phyloP scores from a whole-genome alignment of 2,113 vertebrate species.

The Nestor notabilis region DNA sequence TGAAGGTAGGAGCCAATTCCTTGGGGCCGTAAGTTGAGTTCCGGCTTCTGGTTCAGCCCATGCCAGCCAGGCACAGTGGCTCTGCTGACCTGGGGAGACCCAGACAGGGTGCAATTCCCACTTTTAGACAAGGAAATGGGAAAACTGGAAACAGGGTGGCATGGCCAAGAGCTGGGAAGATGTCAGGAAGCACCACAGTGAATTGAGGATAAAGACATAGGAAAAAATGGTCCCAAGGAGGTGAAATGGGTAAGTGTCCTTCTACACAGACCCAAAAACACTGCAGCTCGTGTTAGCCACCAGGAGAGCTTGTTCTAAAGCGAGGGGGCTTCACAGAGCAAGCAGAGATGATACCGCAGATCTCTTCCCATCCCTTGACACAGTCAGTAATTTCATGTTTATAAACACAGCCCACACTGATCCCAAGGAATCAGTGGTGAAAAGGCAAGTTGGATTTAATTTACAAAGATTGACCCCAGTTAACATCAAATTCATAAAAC shows the following conservation, averaged over 20 bases:
- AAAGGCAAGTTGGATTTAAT: not conserved
- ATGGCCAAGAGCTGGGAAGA: not conserved
- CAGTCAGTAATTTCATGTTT: not conserved
- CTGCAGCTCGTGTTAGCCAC: not conserved
- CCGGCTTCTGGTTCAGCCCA: not conserved
- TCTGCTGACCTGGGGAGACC: not conserved
- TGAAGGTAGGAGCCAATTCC: not conserved
- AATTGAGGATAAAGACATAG: not conserved
- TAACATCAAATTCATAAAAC: slow-evolving; percentile 32
- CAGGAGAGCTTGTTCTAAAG: not conserved
- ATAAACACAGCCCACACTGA: not conserved
- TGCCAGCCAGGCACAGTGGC: not conserved
- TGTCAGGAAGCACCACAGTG: not conserved
- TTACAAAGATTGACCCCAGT: not conserved
- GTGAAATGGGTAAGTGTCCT: not conserved
- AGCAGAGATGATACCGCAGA: not conserved
- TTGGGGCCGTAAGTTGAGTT: not conserved
- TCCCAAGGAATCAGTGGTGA: not conserved
- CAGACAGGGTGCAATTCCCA: not conserved
- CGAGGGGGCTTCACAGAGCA: not conserved
- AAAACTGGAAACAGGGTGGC: not conserved
- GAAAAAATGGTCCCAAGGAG: not conserved
- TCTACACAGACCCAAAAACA: not conserved
- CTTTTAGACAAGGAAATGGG: not conserved
- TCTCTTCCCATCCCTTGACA: not conserved